Conservation (phyloP, 2,797 vertebrate genomes). For the Anomalospiza imberbis region DNA sequence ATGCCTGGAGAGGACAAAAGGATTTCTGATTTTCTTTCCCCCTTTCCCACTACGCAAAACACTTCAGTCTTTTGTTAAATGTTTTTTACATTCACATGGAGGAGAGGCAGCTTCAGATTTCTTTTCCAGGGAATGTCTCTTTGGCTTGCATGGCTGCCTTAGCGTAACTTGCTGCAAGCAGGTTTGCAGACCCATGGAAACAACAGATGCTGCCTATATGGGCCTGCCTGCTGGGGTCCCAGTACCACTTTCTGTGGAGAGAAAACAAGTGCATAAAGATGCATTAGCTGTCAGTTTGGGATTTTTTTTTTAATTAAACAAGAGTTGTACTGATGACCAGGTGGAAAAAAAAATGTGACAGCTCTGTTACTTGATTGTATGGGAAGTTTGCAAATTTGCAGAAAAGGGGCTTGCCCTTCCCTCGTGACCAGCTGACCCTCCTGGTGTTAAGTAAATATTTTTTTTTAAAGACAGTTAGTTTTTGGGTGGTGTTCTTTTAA, state of each 20-base stretch:
- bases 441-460: not conserved
- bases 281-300: not conserved
- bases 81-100: not conserved
- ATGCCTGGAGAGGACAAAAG: not conserved
- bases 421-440: not conserved
- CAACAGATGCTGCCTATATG: not conserved
- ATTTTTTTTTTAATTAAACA: not conserved
- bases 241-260: not conserved
- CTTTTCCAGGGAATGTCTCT: not conserved
- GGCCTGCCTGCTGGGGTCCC: not conserved
- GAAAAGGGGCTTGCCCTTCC: conserved; percentile 39
- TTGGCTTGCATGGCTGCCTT: not conserved
- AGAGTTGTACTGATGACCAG: conserved; percentile 14
- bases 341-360: conserved; percentile 43
- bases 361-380: conserved; percentile 18
- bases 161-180: not conserved
- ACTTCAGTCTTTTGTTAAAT: not conserved
- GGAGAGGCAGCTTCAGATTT: not conserved
- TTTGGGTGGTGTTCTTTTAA: conserved; percentile 34
- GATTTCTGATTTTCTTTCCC: not conserved
- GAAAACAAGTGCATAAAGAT: not conserved
- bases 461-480: conserved; percentile 2
- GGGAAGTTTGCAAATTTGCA: conserved; percentile 24
- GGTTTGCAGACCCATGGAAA: not conserved
- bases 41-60: not conserved